phyloP scores from a whole-genome alignment of 2,113 vertebrate species.

The Gobio gobio region DNA sequence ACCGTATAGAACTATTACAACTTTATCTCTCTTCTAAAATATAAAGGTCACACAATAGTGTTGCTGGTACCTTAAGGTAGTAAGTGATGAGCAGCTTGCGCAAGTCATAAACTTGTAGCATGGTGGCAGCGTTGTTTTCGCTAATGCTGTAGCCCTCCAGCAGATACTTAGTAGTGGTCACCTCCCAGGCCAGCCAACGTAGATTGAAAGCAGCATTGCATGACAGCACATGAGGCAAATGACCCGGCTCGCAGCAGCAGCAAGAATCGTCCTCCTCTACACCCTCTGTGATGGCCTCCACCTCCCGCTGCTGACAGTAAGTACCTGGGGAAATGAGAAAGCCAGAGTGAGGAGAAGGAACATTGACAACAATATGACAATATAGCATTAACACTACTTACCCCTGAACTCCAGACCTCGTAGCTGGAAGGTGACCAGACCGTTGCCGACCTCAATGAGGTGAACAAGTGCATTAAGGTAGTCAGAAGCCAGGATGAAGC shows the following conservation, averaged over 20 bases:
- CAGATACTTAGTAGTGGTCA: constrained; percentile 90
- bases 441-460: constrained; percentile 95
- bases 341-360: not conserved
- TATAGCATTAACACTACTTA: constrained; percentile 54
- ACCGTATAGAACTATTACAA: not conserved
- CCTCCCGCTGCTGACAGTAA: constrained; percentile 98
- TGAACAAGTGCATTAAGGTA: constrained; percentile 98
- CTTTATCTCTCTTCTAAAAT: not conserved
- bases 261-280: constrained; percentile 92
- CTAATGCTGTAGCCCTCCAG: constrained; percentile 97
- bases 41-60: not conserved
- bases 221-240: constrained; percentile 90
- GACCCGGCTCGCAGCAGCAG: constrained; percentile 93
- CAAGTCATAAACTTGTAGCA: constrained; percentile 97
- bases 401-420: constrained; percentile 98
- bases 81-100: constrained; percentile 93
- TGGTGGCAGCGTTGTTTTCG: constrained; percentile 94
- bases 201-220: constrained; percentile 95
- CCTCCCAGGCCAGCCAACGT: constrained; percentile 98
- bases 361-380: not conserved
- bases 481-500: constrained; percentile 97
- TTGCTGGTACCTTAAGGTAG: constrained; percentile 85
- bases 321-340: constrained; percentile 79
- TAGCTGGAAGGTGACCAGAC: constrained; percentile 96
- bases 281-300: constrained; percentile 96